Evolutionary conservation across 2,888 invertebrate species (phyloP), one percentile per base, ranked within the genome.

Genomic region (Brenthis hecate): DNA sequence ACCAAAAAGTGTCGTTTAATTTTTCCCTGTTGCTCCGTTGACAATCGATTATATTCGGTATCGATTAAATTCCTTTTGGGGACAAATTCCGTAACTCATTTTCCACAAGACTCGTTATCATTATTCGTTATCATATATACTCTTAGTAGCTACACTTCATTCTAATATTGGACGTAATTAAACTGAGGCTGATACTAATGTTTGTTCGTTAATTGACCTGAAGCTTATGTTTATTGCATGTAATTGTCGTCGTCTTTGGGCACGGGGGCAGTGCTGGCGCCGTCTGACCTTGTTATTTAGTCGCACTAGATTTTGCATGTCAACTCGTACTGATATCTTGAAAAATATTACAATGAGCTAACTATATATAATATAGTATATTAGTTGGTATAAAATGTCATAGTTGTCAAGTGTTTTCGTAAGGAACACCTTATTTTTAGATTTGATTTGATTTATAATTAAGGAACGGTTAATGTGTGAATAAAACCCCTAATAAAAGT

Each of bases 1-100:
- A 79, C 80, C 82, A 80, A 84, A 86, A 88, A 87, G 83, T 90
- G 91, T 89, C 91, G 87, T 91, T 91, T 91, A 91, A 92, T 92
- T 89, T 87, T 86, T 85, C 79, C 81, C 77, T 81, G 86, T 86
- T 84, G 83, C 82, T 80, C 78, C 85, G 85, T 82, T 83, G 84
- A 85, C 87, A 86, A 91, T 89, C 87, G 88, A 91, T 91, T 90
- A 88, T 84, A 78, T 83, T 80, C 81, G 85, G 79, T 79, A 78
- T 82, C 85, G 87, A 86, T 88, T 86, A 81, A 78, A 83, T 76
- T 74, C 71, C 71, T 72, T 72, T 71, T 67, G 51, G 66, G 67
- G 67, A 66, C 53, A 56, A 48, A 51, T 23, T 65, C 51, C 60
- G 57, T 47, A 65, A 43, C 66, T 64, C 50, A 19, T 43, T 57